Percentiles rank a stretch among this genome's conserved stretches.
Conservation (phyloP, 1,140 invertebrate genomes). For the Cydia amplana region DNA sequence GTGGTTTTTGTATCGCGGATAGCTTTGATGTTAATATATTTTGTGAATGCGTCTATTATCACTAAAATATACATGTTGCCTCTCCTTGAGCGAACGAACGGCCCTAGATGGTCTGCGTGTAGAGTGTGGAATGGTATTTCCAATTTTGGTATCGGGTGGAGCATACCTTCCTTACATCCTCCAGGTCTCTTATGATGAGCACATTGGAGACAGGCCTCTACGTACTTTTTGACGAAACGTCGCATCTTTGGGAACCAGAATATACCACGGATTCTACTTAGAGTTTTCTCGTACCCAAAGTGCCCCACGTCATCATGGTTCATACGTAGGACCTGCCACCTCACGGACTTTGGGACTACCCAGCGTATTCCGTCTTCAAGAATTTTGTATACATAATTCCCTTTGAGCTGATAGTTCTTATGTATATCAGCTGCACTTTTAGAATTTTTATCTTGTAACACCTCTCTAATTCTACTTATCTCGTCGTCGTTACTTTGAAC, state of each 20-base stretch:
- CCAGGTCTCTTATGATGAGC: slow-evolving; percentile 40
- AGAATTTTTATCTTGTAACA: slow-evolving; percentile 38
- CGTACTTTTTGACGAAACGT: slow-evolving; percentile 48
- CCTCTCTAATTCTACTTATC: slow-evolving; percentile 39
- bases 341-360: slow-evolving; percentile 51
- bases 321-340: slow-evolving; percentile 49
- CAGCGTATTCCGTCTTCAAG: slow-evolving; percentile 47
- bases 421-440: slow-evolving; percentile 42
- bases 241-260: slow-evolving; percentile 60
- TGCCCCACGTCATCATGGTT: slow-evolving; percentile 54
- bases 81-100: too few species aligned
- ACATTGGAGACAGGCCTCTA: slow-evolving; percentile 40
- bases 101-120: slow-evolving; percentile 39
- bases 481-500: slow-evolving; percentile 47
- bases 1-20: not conserved
- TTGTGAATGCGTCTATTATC: too few species aligned
- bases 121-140: slow-evolving; percentile 39
- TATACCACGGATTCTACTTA: slow-evolving; percentile 42
- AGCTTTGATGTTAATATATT: too few species aligned
- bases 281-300: slow-evolving; percentile 54
- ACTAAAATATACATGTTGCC: too few species aligned
- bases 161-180: slow-evolving; percentile 46
- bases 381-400: slow-evolving; percentile 47
- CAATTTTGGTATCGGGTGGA: slow-evolving; percentile 46
- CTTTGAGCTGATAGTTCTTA: slow-evolving; percentile 48